phyloP scores from a whole-genome alignment of 2,888 invertebrate genomes.

The Baronia brevicornis region DNA sequence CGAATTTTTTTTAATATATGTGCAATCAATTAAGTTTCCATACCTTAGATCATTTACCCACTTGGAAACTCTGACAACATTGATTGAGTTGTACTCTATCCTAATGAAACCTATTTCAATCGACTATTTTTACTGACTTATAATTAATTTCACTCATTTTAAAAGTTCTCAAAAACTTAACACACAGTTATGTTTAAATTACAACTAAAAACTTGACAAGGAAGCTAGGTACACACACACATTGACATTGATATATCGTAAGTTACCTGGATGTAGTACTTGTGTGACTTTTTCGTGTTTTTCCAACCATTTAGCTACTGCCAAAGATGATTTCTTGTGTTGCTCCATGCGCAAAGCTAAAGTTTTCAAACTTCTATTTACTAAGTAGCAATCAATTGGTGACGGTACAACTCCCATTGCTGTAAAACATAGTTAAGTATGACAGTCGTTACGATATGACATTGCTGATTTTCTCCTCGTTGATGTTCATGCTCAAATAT shows the following conservation, averaged over 20 bases:
- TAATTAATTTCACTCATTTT: too few relatives aligned
- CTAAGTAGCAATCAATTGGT: conserved; percentile 96
- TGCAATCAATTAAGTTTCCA: too few relatives aligned
- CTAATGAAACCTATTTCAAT: too few relatives aligned
- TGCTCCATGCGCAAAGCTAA: conserved; percentile 93
- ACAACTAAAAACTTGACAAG: neutral
- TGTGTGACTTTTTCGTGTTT: conserved; percentile 84
- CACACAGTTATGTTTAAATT: too few relatives aligned
- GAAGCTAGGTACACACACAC: neutral
- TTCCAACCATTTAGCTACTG: conserved; percentile 88
- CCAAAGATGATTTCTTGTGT: conserved; percentile 86
- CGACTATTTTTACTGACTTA: too few relatives aligned
- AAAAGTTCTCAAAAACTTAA: too few relatives aligned
- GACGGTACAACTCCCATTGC: conserved; percentile 96
- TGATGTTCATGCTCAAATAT: too few relatives aligned
- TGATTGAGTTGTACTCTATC: too few relatives aligned
- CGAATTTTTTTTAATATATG: too few relatives aligned
- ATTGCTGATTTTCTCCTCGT: too few relatives aligned
- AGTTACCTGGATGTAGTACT: conserved; percentile 87
- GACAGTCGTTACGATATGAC: neutral
- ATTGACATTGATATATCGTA: neutral
- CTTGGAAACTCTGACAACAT: too few relatives aligned
- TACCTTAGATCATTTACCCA: too few relatives aligned
- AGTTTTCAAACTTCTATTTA: conserved; percentile 95
- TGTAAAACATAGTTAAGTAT: conserved; percentile 46